Base-by-base conservation (phyloP, 2,797 vertebrate species). In the Esox lucius region DNA sequence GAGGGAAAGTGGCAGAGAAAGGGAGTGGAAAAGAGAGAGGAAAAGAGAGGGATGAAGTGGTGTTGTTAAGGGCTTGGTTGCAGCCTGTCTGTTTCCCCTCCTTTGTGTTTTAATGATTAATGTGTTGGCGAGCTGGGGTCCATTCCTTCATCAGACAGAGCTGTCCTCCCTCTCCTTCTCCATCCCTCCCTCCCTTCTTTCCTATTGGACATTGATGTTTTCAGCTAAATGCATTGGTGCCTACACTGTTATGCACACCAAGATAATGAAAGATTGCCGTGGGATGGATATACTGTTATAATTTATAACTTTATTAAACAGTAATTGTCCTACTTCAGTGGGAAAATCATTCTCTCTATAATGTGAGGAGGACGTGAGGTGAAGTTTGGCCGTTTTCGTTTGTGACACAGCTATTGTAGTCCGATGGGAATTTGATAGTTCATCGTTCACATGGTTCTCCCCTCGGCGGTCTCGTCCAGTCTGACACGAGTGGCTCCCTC, bases 91-190 rank as follows among this genome's bases (percentile, higher is more conserved):
- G 79, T 81, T 73, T 87, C 69, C 42, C 68, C 79, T 84, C 79
- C 85, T 90, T 87, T 81, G 75, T 84, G 83, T 86, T 79, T 87
- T 83, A 90, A 92, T 94, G 92, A 94, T 93, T 91, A 86, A 93
- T 93, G 89, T 77, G 75, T 65, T 65, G 19, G 82, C 79, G 86
- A 87, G 87, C 75, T 86, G 82, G 62, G 72, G 59, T 78, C 70
- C 69, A 74, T 84, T 90, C 83, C 83, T 83, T 88, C 86, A 89
- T 86, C 86, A 80, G 82, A 77, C 81, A 26, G 70, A 81, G 80
- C 90, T 87, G 80, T 83, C 81, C 80, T 84, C 82, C 80, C 87
- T 84, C 80, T 83, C 26, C 80, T 75, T 64, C 80, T 77, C 16
- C 39, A 31, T 49, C 62, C 46, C 35, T 48, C 33, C 11, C 11